Conservation (phyloP, 1,140 invertebrate species). For the Doryteuthis pealeii region DNA sequence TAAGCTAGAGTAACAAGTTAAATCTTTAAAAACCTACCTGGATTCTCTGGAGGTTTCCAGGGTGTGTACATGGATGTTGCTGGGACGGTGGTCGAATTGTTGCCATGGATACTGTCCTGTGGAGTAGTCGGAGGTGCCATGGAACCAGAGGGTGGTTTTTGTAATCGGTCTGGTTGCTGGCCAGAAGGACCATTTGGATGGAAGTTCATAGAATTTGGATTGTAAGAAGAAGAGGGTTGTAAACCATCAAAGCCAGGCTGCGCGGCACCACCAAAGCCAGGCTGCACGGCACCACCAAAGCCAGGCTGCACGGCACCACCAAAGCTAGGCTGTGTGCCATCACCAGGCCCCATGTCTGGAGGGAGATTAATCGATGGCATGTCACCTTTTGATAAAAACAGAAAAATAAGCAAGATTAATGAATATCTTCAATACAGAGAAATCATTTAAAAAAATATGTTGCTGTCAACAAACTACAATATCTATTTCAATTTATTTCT, state of each 20-base stretch:
- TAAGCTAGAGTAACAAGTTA: no score
- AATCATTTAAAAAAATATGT: no score
- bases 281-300: neutral
- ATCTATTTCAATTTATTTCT: no score
- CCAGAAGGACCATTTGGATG: neutral
- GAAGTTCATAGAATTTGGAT: constrained; percentile 2
- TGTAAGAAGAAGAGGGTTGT: constrained; percentile 1
- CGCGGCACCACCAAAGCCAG: neutral
- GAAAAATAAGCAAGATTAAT: no score
- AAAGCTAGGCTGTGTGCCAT: neutral
- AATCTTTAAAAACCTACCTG: constrained; percentile 29
- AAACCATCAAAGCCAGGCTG: neutral
- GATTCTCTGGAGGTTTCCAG: constrained; percentile 44
- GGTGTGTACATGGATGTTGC: constrained; percentile 13
- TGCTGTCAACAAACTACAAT: no score
- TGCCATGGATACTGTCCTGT: constrained; percentile 29
- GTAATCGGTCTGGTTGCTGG: constrained; percentile 21
- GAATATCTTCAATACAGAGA: no score
- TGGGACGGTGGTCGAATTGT: constrained; percentile 26
- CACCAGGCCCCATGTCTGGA: no score
- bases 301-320: neutral
- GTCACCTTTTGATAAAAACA: no score
- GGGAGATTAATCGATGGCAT: no score
- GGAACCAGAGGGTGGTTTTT: constrained; percentile 35
- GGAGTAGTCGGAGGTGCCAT: constrained; percentile 50